phyloP scores from a whole-genome alignment of 2,113 vertebrate genomes.

The Arenaria interpres region DNA sequence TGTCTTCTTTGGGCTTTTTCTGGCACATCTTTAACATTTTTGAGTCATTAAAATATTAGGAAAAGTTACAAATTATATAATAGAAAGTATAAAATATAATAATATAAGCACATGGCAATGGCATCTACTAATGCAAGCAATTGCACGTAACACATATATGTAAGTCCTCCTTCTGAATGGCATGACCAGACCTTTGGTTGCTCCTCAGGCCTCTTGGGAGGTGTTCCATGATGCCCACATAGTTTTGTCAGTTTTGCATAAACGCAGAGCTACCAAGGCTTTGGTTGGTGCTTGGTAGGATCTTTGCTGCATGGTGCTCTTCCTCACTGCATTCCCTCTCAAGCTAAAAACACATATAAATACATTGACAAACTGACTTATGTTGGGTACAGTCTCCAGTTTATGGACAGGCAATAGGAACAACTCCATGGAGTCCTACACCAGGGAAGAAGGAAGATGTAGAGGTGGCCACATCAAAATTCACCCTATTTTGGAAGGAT shows the following conservation, averaged over 20 bases:
- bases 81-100: background rate
- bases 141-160: fast-evolving
- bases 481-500: background rate
- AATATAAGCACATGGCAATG: background rate
- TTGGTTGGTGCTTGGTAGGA: background rate
- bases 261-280: background rate
- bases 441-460: background rate
- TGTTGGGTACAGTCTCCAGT: background rate
- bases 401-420: background rate
- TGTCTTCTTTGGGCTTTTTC: background rate
- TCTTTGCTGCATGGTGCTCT: background rate
- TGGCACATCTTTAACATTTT: background rate
- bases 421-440: background rate
- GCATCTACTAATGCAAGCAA: background rate
- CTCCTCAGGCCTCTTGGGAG: background rate
- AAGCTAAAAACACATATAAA: background rate
- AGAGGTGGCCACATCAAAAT: background rate
- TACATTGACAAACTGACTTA: background rate
- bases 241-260: background rate
- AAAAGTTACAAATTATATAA: background rate
- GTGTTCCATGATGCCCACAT: background rate
- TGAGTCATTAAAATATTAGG: background rate
- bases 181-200: background rate
- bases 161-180: background rate
- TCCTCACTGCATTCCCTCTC: background rate